Percentiles rank a stretch among this genome's conserved stretches.
phyloP scores from a whole-genome alignment of 2,888 invertebrate species.

The Neoascia interrupta region DNA sequence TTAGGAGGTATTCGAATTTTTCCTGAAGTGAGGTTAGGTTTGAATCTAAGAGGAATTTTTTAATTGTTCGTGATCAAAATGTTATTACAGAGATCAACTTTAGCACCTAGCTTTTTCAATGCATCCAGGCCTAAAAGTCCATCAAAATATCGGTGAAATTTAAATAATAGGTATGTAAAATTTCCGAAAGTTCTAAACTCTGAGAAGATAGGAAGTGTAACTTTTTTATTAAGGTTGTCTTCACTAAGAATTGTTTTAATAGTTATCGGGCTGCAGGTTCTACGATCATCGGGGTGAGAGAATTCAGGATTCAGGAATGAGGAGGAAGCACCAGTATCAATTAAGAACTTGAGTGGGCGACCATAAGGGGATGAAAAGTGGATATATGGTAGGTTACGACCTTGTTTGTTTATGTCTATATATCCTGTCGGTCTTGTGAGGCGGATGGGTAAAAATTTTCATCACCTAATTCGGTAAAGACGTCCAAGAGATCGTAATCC shows the following conservation, averaged over 20 bases:
- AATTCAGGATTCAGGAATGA: slow-evolving; percentile 1
- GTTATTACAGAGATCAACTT: background rate
- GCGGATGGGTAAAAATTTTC: background rate
- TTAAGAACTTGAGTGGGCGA: background rate
- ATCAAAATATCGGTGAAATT: slow-evolving; percentile 18
- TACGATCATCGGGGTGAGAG: background rate
- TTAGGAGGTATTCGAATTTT: no score
- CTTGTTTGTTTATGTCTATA: slow-evolving; percentile 3
- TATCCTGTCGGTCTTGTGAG: slow-evolving; percentile 8
- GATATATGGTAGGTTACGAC: background rate
- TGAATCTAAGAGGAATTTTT: no score
- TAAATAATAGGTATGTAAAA: background rate
- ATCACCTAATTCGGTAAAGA: background rate
- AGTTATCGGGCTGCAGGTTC: background rate
- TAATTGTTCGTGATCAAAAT: background rate
- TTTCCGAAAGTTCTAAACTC: background rate
- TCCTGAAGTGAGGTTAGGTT: no score
- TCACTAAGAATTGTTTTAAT: background rate
- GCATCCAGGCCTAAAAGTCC: background rate
- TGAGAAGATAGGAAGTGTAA: background rate
- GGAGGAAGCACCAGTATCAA: background rate
- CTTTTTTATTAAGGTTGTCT: background rate
- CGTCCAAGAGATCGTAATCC: background rate
- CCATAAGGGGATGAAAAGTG: background rate
- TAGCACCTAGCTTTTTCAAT: background rate